Conservation (phyloP, 2,888 invertebrate species). For the Melipona bicolor region DNA sequence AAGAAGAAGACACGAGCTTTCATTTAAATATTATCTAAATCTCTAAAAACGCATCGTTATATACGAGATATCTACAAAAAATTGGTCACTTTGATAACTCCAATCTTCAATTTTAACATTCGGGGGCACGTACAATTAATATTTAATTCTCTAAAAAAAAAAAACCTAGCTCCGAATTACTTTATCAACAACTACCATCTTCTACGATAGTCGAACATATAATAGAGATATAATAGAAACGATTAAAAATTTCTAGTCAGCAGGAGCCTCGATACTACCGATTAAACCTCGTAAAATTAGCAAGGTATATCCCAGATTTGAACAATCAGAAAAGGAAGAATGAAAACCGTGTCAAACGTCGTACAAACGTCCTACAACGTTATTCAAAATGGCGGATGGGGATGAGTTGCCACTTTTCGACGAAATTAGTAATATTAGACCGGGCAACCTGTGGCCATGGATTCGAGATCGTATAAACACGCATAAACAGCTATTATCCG, state of each 20-base stretch:
- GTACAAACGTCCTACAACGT: neutral
- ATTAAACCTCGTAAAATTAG: slow-evolving; percentile 1
- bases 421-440: too few species aligned
- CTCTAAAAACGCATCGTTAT: too few species aligned
- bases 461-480: too few species aligned
- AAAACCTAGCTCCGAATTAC: neutral
- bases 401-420: too few species aligned
- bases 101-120: too few species aligned
- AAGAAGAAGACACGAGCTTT: too few species aligned
- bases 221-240: neutral
- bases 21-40: too few species aligned
- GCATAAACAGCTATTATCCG: slow-evolving; percentile 23
- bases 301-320: neutral
- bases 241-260: neutral
- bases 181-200: neutral
- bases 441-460: too few species aligned
- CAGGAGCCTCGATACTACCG: neutral
- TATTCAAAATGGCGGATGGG: neutral
- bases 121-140: too few species aligned
- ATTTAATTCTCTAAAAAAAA: too few species aligned
- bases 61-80: too few species aligned
- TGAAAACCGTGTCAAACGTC: neutral
- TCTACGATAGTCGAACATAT: neutral
- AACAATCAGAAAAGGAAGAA: neutral
- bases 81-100: too few species aligned